These are phyloP conservation scores for Antheraea assamensis DNA, from an alignment of 2,888 invertebrate genomes.

Conservation along the genomic window DNA sequence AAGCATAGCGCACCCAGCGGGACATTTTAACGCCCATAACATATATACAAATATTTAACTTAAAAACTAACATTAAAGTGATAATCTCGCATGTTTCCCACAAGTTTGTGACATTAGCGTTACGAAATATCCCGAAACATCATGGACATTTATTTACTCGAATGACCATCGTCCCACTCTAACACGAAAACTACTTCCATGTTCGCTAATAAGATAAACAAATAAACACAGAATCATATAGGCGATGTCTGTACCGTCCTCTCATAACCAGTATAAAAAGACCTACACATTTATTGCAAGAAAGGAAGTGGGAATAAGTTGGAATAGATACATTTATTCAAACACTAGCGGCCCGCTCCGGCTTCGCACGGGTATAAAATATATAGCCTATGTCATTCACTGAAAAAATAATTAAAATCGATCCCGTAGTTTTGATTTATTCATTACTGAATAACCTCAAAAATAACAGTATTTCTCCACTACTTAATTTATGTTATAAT, in stretches of 20 bases:
- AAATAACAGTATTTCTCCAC: too few species aligned
- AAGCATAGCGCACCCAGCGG: background rate
- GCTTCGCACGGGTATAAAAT: too few species aligned
- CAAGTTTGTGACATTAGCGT: conserved; percentile 45
- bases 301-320: background rate
- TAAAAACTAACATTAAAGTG: conserved; percentile 43
- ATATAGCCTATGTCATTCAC: too few species aligned
- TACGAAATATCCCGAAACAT: conserved; percentile 32
- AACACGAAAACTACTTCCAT: conserved; percentile 19
- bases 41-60: conserved; percentile 9
- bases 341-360: too few species aligned
- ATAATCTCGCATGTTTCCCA: conserved; percentile 48
- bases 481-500: too few species aligned
- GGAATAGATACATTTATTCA: background rate
- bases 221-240: conserved; percentile 22
- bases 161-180: conserved; percentile 16
- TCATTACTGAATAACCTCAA: too few species aligned
- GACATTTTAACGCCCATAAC: background rate
- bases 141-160: conserved; percentile 28
- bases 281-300: conserved; percentile 4
- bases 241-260: conserved; percentile 9
- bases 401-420: too few species aligned
- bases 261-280: conserved; percentile 11
- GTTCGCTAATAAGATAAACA: conserved; percentile 23
- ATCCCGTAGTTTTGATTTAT: too few species aligned